These are phyloP conservation scores for Gasterosteus nipponicus DNA, from an alignment of 2,113 vertebrate species.

Conservation along the genomic window DNA sequence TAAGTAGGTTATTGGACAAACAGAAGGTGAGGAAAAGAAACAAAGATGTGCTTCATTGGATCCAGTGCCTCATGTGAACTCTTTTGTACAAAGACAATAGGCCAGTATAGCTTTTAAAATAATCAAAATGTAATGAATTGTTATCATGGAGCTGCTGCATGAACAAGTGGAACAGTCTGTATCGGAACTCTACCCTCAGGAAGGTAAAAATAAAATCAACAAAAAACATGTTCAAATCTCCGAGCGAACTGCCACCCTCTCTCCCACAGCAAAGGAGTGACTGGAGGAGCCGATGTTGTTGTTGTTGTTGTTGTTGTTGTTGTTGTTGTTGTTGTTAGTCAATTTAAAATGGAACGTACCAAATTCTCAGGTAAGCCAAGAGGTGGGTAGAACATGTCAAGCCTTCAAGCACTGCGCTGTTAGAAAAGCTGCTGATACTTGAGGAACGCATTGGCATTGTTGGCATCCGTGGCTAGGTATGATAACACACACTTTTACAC, in stretches of 20 bases:
- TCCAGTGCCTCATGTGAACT: background rate
- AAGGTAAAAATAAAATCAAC: background rate
- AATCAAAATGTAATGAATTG: background rate
- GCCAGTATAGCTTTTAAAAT: background rate
- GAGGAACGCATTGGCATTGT: background rate
- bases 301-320: background rate
- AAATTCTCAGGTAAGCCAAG: slow-evolving; percentile 8
- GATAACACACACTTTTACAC: background rate
- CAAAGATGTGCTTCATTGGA: background rate
- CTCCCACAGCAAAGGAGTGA: background rate
- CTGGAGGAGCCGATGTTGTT: background rate
- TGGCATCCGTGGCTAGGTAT: background rate
- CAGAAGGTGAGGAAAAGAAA: background rate
- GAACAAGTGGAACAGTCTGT: background rate
- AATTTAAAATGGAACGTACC: slow-evolving; percentile 13
- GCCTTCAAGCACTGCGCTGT: background rate
- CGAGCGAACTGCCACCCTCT: background rate
- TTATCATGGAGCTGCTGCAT: background rate
- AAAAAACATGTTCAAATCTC: background rate
- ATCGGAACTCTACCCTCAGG: background rate
- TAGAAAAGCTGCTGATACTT: background rate
- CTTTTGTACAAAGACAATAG: background rate
- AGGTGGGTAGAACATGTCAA: slow-evolving; percentile 11
- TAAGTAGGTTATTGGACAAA: background rate
- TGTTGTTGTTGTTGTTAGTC: background rate